Evolutionary conservation across 37 sponge, comb jelly and placozoan species (phyloP).

Genomic region (Tethya wilhelma): DNA sequence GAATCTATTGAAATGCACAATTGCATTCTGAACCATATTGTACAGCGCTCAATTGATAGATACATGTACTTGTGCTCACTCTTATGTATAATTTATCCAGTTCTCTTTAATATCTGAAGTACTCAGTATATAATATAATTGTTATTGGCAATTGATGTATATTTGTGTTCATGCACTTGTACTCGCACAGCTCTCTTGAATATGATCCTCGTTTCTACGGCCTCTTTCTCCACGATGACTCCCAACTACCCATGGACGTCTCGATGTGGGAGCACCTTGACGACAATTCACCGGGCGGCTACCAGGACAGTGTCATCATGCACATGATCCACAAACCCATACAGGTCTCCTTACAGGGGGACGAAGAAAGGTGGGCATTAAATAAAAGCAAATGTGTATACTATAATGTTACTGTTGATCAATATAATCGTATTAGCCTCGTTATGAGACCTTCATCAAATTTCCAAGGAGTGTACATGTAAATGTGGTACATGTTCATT

Average conservation of each 20-base stretch:
- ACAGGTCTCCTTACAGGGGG: conserved; percentile 43
- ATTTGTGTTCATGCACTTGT: too few species aligned
- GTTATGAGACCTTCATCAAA: not conserved
- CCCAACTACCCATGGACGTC: conserved; percentile 50
- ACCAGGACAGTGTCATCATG: conserved; percentile 84
- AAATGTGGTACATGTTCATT: not conserved
- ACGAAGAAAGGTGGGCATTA: conserved; percentile 47
- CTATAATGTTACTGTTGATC: not conserved
- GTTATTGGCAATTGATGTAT: too few species aligned
- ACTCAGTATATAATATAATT: too few species aligned
- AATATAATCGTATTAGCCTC: not conserved
- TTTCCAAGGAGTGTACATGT: not conserved
- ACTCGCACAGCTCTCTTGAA: conserved; percentile 77
- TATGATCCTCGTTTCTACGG: conserved; percentile 88
- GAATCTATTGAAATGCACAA: too few species aligned
- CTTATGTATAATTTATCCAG: too few species aligned
- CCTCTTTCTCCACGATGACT: conserved; percentile 85
- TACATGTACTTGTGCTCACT: too few species aligned
- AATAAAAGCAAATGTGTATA: not conserved
- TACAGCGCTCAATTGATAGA: too few species aligned
- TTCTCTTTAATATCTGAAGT: too few species aligned
- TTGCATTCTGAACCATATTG: too few species aligned
- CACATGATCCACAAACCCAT: conserved; percentile 83
- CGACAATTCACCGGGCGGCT: conserved; percentile 43
- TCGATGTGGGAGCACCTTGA: conserved; percentile 88